These are phyloP conservation scores for Philaethria dido DNA, from an alignment of 2,888 invertebrate species.

Conservation along the genomic window DNA sequence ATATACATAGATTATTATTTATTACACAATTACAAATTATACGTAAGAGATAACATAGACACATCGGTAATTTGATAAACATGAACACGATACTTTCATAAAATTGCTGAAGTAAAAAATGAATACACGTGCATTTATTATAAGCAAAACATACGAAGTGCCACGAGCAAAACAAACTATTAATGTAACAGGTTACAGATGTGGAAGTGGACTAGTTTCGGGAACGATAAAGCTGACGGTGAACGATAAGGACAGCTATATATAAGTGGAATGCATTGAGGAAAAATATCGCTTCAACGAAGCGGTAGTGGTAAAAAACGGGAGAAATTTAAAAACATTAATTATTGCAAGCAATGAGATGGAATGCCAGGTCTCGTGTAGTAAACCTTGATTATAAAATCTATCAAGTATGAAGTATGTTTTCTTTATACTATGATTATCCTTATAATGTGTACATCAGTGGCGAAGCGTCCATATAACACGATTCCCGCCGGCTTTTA, in stretches of 20 bases:
- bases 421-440: not conserved
- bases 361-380: slow-evolving; percentile 19
- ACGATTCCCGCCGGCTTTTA: too few relatives aligned
- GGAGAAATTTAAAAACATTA: slow-evolving; percentile 43
- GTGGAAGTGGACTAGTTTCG: slow-evolving; percentile 39
- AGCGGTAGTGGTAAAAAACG: slow-evolving; percentile 50
- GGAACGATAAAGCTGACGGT: slow-evolving; percentile 40
- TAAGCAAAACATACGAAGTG: slow-evolving; percentile 1
- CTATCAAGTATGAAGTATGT: not conserved
- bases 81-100: not conserved
- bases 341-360: slow-evolving; percentile 39
- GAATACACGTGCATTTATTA: not conserved
- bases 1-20: not conserved
- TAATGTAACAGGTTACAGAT: slow-evolving; percentile 34
- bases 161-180: slow-evolving; percentile 18
- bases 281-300: slow-evolving; percentile 58
- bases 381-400: slow-evolving; percentile 2
- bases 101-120: slow-evolving; percentile 2
- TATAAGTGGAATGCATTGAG: slow-evolving; percentile 63
- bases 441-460: not conserved
- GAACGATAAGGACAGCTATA: slow-evolving; percentile 51
- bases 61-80: not conserved
- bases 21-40: not conserved
- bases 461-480: too few relatives aligned
- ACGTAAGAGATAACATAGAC: not conserved